Evolutionary conservation across 2,797 vertebrate genomes (phyloP), one percentile per base, ranked within the genome.

Genomic region (Platalea minor): DNA sequence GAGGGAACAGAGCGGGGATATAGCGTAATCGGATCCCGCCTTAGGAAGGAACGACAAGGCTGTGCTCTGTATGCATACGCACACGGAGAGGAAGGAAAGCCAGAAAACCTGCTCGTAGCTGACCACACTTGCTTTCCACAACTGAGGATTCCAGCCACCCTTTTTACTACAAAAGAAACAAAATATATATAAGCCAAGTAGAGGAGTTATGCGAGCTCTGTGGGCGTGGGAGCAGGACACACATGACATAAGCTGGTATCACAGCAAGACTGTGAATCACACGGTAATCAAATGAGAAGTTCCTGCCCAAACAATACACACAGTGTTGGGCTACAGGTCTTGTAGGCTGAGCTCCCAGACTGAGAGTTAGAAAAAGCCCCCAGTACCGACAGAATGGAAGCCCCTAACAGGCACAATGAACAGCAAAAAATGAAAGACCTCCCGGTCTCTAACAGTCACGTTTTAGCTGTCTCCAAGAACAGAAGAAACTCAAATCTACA

Each of bases 221-320:
- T 96, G 95, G 96, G 96, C 13, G 96, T 97, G 96, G 93, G 96
- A 97, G 89, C 95, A 78, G 91, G 91, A 91, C 90, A 84, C 4
- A 1, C 2, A 76, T 95, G 96, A 96, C 93, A 68, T 59, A 76
- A 94, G 85, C 21, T 72, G 72, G 94, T 93, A 93, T 81, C 92
- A 39, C 92, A 82, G 92, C 86, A 80, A 72, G 60, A 29, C 84
- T 77, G 64, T 92, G 96, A 97, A 95, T 97, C 87, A 97, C 17
- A 76, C 0, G 73, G 80, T 12, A 88, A 85, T 79, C 54, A 74
- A 88, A 46, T 5, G 56, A 91, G 74, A 86, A 92, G 92, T 60
- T 92, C 88, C 88, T 92, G 94, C 74, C 79, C 75, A 77, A 87
- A 95, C 96, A 96, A 63, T 65, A 75, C 26, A 13, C 24, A 4